A percentile compares a stretch with the other conserved stretches of the same genome.
Evolutionary conservation across 2,888 invertebrate genomes (phyloP).

Genomic region (Hyles lineata): DNA sequence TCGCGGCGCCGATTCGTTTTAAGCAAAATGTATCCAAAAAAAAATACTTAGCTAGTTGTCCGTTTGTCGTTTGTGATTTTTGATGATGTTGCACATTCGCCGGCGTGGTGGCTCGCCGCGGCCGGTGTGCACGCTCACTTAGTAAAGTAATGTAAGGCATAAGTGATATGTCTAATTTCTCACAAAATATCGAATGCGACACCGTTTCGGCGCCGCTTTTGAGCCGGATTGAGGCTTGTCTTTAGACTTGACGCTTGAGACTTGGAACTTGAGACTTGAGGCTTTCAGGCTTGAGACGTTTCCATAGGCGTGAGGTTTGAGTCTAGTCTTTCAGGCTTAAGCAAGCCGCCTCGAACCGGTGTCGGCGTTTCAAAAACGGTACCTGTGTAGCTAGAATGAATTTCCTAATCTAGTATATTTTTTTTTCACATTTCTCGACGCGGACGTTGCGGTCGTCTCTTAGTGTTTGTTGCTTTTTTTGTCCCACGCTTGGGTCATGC

Average conservation of each 20-base stretch:
- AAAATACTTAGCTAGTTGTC: constrained; percentile 71
- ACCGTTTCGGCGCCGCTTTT: neutral
- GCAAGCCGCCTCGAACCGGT: neutral
- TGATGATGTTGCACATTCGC: constrained; percentile 41
- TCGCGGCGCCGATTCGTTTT: constrained; percentile 61
- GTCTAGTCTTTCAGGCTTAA: neutral
- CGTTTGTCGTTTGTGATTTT: constrained; percentile 70
- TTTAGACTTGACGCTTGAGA: no score
- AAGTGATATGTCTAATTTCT: constrained; percentile 75
- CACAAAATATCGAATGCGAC: neutral
- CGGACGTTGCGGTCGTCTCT: constrained; percentile 66
- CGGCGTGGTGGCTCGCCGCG: constrained; percentile 44
- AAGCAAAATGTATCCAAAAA: constrained; percentile 78
- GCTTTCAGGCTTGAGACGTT: no score
- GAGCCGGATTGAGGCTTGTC: neutral
- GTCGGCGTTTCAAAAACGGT: constrained; percentile 45
- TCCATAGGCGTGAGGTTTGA: no score
- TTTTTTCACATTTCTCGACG: constrained; percentile 55
- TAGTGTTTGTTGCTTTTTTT: constrained; percentile 30
- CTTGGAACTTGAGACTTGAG: no score
- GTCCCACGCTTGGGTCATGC: neutral
- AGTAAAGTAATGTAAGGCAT: constrained; percentile 63
- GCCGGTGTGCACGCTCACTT: constrained; percentile 56
- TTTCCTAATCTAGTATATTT: constrained; percentile 64
- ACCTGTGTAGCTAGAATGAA: constrained; percentile 84